Base-by-base conservation (phyloP, 2,888 invertebrate genomes). In the Conus canariensis region DNA sequence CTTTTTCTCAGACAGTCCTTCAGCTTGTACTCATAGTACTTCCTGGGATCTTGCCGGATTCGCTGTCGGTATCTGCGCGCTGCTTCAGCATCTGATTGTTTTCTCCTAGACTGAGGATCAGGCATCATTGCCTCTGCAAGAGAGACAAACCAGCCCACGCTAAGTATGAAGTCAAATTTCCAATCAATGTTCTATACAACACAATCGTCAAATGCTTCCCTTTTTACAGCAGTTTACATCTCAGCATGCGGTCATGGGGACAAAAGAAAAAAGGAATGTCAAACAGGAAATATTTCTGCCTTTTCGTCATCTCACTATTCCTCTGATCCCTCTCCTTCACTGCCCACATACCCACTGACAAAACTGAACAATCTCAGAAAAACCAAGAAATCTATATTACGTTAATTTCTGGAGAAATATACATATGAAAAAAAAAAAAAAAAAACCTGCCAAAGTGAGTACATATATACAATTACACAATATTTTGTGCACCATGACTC, bases 1-100 rank as follows among this genome's bases (percentile, higher is more conserved):
- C 89, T 85, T 59, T 89, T 89, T 89, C 89, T 67, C 89, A 89
- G 70, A 25, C 25, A 64, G 85, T 89, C 89, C 74, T 74, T 89
- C 74, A 85, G 58, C 60, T 85, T 74, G 77, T 85, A 85, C 60
- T 56, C 59, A 30, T 85, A 67, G 59, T 85, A 77, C 58, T 77
- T 83, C 45, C 45, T n/a, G 10, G 89, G 89, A 74, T 89, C 74
- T 22, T 85, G 85, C 70, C 77, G 85, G 25, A 89, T 56, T 56
- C 89, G 89, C 16, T 89, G 85, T 74, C 89, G 64, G 74, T 85
- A 89, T 16, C 85, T 45, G 22, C 89, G 89, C 85, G 70, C 56
- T 30, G 70, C 64, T 58, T 89, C 85, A 8, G 85, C 86, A 25
- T 45, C 64, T 67, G 67, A 60, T 45, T 86, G 64, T 22, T 86